Conservation (phyloP, 2,113 vertebrate species). For the Sander lucioperca region DNA sequence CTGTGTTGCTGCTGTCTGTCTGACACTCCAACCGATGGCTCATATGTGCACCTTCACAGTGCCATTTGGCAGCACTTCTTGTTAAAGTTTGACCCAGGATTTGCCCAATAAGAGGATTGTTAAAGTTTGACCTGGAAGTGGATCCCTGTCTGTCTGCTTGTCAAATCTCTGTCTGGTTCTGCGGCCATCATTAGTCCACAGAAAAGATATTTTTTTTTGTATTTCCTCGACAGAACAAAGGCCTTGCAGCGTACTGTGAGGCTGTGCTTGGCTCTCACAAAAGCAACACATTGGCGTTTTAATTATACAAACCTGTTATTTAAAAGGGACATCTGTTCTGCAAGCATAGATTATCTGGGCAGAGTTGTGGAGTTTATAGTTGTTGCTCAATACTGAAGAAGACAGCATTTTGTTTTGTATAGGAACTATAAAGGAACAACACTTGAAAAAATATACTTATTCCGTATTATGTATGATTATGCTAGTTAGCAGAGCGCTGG, state of each 20-base stretch:
- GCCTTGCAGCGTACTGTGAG: conserved; percentile 13
- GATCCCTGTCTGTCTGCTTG: conserved; percentile 51
- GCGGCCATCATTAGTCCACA: conserved; percentile 61
- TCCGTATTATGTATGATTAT: neutral
- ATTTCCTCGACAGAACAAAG: conserved; percentile 19
- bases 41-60: conserved; percentile 11
- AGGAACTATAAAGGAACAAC: neutral
- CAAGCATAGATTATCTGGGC: neutral
- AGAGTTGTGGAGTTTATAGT: neutral
- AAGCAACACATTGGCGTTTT: conserved; percentile 20
- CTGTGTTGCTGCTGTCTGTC: conserved; percentile 21
- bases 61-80: conserved; percentile 61
- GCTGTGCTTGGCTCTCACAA: conserved; percentile 1
- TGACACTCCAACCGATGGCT: conserved; percentile 30
- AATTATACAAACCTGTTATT: conserved; percentile 35
- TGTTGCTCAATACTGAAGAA: neutral
- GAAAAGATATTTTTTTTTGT: conserved; percentile 16
- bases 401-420: neutral
- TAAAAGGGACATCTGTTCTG: conserved; percentile 33
- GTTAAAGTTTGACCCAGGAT: conserved; percentile 70
- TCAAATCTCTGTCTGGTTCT: conserved; percentile 39
- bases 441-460: neutral
- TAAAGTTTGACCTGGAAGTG: conserved; percentile 66
- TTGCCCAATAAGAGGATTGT: conserved; percentile 66
- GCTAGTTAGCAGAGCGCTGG: neutral